Conservation (phyloP, 1,140 invertebrate species). For the Drosophila littoralis region DNA sequence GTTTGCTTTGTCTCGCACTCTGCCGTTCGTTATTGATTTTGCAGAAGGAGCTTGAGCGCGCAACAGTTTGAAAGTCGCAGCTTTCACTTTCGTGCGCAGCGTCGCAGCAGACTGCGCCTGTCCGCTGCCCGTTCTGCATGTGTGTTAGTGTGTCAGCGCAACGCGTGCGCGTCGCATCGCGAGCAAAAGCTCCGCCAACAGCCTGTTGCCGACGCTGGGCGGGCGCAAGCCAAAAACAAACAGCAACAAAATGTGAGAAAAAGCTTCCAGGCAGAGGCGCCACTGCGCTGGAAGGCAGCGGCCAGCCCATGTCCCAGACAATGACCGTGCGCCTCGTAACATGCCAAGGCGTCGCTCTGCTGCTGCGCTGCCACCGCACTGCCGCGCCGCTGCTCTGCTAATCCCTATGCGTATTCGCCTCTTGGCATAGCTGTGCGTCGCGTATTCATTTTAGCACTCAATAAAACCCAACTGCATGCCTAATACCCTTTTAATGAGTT, state of each 20-base stretch:
- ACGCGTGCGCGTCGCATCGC: constrained; percentile 56
- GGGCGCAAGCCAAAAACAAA: constrained; percentile 23
- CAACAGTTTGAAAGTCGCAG: constrained; percentile 81
- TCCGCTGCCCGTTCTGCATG: constrained; percentile 41
- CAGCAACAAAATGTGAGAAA: neutral
- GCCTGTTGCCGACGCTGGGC: constrained; percentile 66
- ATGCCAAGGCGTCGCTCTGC: constrained; percentile 16
- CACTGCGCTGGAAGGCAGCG: constrained; percentile 59
- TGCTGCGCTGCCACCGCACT: neutral
- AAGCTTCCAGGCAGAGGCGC: constrained; percentile 56
- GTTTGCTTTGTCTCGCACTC: constrained; percentile 67
- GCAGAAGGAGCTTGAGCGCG: constrained; percentile 49
- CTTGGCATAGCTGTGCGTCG: constrained; percentile 50
- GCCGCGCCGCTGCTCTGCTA: neutral
- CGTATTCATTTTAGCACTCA: constrained; percentile 65
- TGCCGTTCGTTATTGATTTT: constrained; percentile 71
- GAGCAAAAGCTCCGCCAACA: constrained; percentile 52
- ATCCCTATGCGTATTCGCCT: constrained; percentile 18
- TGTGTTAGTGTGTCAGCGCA: constrained; percentile 74
- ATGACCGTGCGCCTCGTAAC: constrained; percentile 53
- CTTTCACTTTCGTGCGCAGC: constrained; percentile 75
- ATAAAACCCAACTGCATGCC: constrained; percentile 67
- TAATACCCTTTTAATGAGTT: constrained; percentile 76
- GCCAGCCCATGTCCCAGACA: constrained; percentile 54
- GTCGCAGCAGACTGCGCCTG: constrained; percentile 51